Evolutionary conservation across 2,888 invertebrate species (phyloP).

Genomic region (Shargacucullia verbasci): DNA sequence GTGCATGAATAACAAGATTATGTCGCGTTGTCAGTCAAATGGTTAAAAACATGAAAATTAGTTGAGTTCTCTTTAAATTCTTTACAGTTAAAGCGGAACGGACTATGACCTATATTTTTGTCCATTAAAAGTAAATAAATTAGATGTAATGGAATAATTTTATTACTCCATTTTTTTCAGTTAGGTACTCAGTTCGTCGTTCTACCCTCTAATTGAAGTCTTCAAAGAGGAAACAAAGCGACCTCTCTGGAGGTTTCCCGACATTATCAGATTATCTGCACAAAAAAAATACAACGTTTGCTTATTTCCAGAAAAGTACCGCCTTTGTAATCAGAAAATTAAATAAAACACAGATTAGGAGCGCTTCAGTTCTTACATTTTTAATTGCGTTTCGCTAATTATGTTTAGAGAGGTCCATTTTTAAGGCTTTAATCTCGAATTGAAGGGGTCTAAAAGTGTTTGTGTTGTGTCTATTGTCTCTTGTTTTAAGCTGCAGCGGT

Average conservation of each 20-base stretch:
- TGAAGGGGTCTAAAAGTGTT: slow-evolving; percentile 51
- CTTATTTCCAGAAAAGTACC: slow-evolving; percentile 49
- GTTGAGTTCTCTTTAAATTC: slow-evolving; percentile 4
- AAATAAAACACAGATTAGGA: slow-evolving; percentile 61
- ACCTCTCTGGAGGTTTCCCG: slow-evolving; percentile 50
- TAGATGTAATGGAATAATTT: slow-evolving; percentile 29
- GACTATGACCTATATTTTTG: slow-evolving; percentile 12
- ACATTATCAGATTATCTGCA: slow-evolving; percentile 59
- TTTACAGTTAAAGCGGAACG: not conserved
- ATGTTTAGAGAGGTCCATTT: slow-evolving; percentile 52
- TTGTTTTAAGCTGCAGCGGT: slow-evolving; percentile 24
- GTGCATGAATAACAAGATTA: slow-evolving; percentile 18
- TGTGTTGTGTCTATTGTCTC: slow-evolving; percentile 45
- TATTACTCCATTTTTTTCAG: slow-evolving; percentile 27
- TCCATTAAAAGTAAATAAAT: slow-evolving; percentile 34
- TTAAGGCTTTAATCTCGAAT: slow-evolving; percentile 50
- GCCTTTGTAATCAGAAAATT: slow-evolving; percentile 60
- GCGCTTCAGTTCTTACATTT: slow-evolving; percentile 58
- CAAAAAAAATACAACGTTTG: slow-evolving; percentile 55
- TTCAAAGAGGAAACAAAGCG: slow-evolving; percentile 49
- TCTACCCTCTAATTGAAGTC: slow-evolving; percentile 45
- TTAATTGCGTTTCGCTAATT: slow-evolving; percentile 59
- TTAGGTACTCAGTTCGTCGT: slow-evolving; percentile 21
- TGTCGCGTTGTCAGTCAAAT: slow-evolving; percentile 18
- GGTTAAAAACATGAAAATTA: slow-evolving; percentile 19